Base-by-base conservation (phyloP, 2,888 invertebrate genomes). In the Diarsia brunnea region DNA sequence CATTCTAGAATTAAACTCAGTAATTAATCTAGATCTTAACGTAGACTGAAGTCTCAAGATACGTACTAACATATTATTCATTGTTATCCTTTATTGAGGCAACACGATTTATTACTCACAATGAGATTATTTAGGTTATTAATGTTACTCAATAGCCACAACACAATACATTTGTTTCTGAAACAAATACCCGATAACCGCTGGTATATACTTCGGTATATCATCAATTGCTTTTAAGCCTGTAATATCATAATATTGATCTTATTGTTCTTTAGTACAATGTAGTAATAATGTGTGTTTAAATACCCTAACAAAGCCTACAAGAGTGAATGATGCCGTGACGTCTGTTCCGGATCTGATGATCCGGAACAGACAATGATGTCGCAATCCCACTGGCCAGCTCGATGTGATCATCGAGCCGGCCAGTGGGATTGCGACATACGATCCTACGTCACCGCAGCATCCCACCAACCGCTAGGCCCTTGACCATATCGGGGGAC, bases 111-210 rank as follows among this genome's bases (percentile, higher is more conserved):
- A 78, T 66, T 38, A 60, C 19, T 38, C n/a, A 2, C 77, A 77
- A 27, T 38, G 2, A 65, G 51, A 82, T 77, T 12, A 82, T 47
- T 77, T n/a, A 14, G 19, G n/a, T n/a, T 77, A 78, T 27, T 65
- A 73, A 76, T 73, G 81, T 49, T 27, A n/a, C 7, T 69, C 79
- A 27, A 49, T 27, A 49, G 49, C 73, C 47, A 70, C 24, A 73
- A 49, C 7, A 75, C 79, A 73, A 45, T 73, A 60, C 43, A 74
- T 60, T 73, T 51, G 24, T 64, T 51, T 1, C 2, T 38, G 45
- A 27, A 60, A 78, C 55, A 31, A 55, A 65, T 58, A 16, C 8
- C 38, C 38, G 60, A 61, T 61, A 82, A 43, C 19, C n/a, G 5
- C 8, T 12, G 19, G 38, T n/a, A 51, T 70, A 58, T 58, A 24